Evolutionary conservation across 2,888 invertebrate species (phyloP).

Genomic region (Caenorhabditis sulstoni): DNA sequence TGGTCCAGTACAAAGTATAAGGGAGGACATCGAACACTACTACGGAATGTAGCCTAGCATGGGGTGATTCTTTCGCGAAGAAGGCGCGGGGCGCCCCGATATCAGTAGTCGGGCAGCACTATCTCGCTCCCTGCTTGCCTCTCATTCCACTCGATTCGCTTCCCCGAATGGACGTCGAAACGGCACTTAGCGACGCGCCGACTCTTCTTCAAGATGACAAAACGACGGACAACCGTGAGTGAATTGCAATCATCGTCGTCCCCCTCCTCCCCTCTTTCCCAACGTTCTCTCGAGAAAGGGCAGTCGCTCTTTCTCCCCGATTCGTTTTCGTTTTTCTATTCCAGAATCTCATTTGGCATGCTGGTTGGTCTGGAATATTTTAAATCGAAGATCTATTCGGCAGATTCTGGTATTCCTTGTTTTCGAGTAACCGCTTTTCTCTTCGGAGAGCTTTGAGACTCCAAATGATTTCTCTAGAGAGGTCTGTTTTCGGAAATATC

Average conservation of each 20-base stretch:
- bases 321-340: neutral
- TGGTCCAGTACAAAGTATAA: slow-evolving; percentile 28
- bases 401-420: too few relatives aligned
- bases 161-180: slow-evolving; percentile 20
- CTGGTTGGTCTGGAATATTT: too few relatives aligned
- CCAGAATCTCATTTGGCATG: too few relatives aligned
- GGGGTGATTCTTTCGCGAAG: slow-evolving; percentile 25
- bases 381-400: too few relatives aligned
- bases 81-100: too few relatives aligned
- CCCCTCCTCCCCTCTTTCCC: neutral
- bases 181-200: slow-evolving; percentile 21
- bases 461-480: too few relatives aligned
- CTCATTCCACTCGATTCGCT: neutral
- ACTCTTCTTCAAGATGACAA: slow-evolving; percentile 17
- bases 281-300: neutral
- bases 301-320: neutral
- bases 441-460: too few relatives aligned
- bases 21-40: slow-evolving; percentile 31
- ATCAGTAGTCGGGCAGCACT: too few relatives aligned
- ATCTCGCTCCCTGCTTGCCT: neutral
- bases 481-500: too few relatives aligned
- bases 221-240: slow-evolving; percentile 47
- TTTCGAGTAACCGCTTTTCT: too few relatives aligned
- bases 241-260: neutral
- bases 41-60: slow-evolving; percentile 22